Evolutionary conservation across 2,888 invertebrate species (phyloP), one percentile per base, ranked within the genome.

Genomic region (Ennomos quercinarius): DNA sequence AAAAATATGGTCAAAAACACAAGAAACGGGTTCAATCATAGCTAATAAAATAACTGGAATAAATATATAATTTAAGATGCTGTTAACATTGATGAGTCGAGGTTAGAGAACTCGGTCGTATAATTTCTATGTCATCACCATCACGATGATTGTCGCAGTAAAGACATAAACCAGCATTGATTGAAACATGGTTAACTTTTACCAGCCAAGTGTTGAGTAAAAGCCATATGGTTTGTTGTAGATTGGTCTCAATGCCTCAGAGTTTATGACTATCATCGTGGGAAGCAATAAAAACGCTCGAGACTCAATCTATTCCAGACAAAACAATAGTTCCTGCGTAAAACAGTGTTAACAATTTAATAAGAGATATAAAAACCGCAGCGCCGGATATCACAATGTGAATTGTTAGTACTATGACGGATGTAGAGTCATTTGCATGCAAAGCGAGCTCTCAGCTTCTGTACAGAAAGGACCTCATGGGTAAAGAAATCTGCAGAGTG

Each of bases 361-460:
- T 43, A 47, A 48, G 39, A 43, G 13, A 48, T 17, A 52, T 61
- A 58, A 57, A 61, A 50, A 41, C 43, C 42, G 50, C 48, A 37
- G 47, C 78, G 83, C 87, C 89, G 90, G 90, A 90, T 83, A 78
- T 83, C 67, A 81, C 81, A 65, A 66, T 60, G 63, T 57, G 72
- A 76, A 74, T 77, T 78, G 84, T 87, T 88, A 75, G 82, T 82
- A 81, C 74, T 80, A 72, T 78, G 83, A 78, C 90, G 91, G 91
- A 91, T 90, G 89, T 85, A 71, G 71, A 65, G 70, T 73, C 83
- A 89, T 91, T 89, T 86, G 85, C 85, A 91, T 91, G 84, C 91
- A 72, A 50, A 79, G 74, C 81, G 81, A 74, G 81, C 35, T 43
- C 71, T 67, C 74, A 12, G 12, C 39, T 61, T n/a, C n/a, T 73